phyloP scores from a whole-genome alignment of 2,113 vertebrate genomes.

The Fregata magnificens region DNA sequence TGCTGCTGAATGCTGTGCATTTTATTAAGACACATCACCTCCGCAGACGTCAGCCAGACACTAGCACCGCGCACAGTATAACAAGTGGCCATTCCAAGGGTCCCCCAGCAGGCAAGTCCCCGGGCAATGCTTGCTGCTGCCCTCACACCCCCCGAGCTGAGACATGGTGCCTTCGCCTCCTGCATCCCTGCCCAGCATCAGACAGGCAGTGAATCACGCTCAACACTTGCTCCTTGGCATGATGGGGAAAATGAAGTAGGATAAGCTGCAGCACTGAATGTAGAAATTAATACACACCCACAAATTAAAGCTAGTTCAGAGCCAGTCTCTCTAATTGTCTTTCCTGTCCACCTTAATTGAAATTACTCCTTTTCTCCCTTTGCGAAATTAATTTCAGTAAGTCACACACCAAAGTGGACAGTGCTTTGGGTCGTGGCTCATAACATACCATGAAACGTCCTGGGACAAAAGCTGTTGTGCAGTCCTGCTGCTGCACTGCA shows the following conservation, averaged over 20 bases:
- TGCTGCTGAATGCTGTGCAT: accelerated
- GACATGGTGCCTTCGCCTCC: not conserved
- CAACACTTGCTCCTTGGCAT: not conserved
- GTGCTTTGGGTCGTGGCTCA: not conserved
- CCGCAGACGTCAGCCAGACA: not conserved
- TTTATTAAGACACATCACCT: not conserved
- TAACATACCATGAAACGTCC: not conserved
- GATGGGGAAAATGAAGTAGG: not conserved
- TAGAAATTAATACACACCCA: not conserved
- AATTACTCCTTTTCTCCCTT: not conserved
- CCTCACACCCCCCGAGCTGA: accelerated
- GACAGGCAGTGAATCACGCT: not conserved
- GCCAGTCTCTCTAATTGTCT: not conserved
- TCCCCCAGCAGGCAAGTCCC: not conserved
- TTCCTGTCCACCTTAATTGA: not conserved
- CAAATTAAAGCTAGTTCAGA: not conserved
- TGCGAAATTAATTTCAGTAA: not conserved
- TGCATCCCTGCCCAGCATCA: not conserved
- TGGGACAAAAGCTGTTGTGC: not conserved
- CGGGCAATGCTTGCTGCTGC: not conserved
- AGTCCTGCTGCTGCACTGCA: not conserved
- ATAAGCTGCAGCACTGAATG: not conserved
- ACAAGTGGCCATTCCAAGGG: not conserved
- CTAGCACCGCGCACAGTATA: accelerated
- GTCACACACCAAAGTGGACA: not conserved